Conservation (phyloP, 2,113 vertebrate genomes). For the Anoplopoma fimbria region DNA sequence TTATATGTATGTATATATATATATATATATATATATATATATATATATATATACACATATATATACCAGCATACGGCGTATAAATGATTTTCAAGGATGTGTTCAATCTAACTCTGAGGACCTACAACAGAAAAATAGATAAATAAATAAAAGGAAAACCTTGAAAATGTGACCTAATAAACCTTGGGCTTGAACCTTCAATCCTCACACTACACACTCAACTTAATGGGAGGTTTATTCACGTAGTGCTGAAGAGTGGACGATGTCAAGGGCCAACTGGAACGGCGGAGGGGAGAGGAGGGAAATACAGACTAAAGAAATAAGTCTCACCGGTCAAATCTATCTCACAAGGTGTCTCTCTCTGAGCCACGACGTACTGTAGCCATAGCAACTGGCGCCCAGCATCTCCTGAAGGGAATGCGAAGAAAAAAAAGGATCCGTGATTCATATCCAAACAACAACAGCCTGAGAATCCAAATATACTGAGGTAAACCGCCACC, state of each 20-base stretch:
- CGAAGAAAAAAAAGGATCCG: slow-evolving; percentile 53
- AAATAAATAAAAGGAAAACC: not conserved
- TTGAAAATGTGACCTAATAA: slow-evolving; percentile 16
- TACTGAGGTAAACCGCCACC: slow-evolving; percentile 74
- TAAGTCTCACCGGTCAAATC: slow-evolving; percentile 57
- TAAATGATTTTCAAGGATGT: not conserved
- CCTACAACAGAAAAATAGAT: not conserved
- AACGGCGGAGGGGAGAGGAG: slow-evolving; percentile 2
- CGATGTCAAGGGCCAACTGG: slow-evolving; percentile 7
- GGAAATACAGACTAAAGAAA: slow-evolving; percentile 50
- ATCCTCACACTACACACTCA: not conserved
- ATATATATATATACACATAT: not conserved
- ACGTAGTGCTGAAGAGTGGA: slow-evolving; percentile 3
- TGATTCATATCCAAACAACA: slow-evolving; percentile 80
- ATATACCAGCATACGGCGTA: not conserved
- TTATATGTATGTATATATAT: not conserved
- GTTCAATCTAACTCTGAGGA: not conserved
- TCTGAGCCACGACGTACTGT: slow-evolving; percentile 59
- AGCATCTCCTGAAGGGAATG: slow-evolving; percentile 69
- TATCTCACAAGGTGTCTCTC: slow-evolving; percentile 67
- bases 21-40: not conserved
- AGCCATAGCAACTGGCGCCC: slow-evolving; percentile 78
- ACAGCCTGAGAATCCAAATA: slow-evolving; percentile 77
- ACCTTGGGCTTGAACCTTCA: slow-evolving; percentile 10
- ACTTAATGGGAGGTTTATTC: slow-evolving; percentile 26